Conservation (phyloP, 2,797 vertebrate genomes). For the Chaenodraco wilsoni region DNA sequence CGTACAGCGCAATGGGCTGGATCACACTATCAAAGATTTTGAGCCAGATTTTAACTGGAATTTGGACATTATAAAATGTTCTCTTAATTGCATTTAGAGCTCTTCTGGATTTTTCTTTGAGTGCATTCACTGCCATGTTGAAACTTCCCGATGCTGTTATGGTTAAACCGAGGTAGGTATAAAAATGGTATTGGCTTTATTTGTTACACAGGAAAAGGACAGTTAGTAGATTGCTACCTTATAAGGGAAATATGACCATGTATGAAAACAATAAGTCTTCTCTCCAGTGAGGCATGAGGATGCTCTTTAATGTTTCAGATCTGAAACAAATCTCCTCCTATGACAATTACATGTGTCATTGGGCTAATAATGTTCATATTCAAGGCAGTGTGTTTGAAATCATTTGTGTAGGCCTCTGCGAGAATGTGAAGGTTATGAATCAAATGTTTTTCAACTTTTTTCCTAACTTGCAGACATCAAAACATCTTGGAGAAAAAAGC, state of each 20-base stretch:
- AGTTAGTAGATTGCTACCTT: neutral
- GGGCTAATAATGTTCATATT: neutral
- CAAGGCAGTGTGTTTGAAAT: neutral
- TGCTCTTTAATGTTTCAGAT: conserved; percentile 9
- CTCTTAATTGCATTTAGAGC: no score
- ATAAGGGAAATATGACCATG: neutral
- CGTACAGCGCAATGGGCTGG: no score
- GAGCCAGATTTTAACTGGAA: no score
- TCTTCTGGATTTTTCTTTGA: no score
- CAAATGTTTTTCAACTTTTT: neutral
- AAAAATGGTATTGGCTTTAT: neutral
- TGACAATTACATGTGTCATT: conserved; percentile 2
- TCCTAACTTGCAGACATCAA: conserved; percentile 9
- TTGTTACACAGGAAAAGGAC: neutral
- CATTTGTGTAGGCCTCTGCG: neutral
- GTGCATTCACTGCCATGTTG: no score
- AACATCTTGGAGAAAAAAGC: neutral
- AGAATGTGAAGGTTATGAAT: neutral
- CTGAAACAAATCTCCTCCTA: conserved; percentile 23
- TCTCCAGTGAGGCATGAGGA: neutral
- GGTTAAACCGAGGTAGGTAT: no score
- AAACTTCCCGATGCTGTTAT: no score
- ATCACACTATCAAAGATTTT: no score
- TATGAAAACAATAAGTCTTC: neutral
- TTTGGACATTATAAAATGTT: no score